Conservation (phyloP, 2,797 vertebrate species). For the Micrastur ruficollis region DNA sequence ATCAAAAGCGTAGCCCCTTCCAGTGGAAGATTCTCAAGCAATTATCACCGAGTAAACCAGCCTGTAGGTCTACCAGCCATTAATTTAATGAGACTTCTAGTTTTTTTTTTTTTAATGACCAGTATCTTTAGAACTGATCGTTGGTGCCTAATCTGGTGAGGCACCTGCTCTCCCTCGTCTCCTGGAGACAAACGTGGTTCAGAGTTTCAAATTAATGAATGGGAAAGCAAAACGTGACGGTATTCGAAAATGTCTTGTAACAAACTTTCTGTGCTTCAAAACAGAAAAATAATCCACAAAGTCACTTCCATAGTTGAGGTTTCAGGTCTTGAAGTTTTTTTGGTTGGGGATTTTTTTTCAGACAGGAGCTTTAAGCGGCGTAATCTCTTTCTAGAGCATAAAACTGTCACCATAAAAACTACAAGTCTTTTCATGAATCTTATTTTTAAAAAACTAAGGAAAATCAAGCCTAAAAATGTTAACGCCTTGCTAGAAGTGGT, state of each 20-base stretch:
- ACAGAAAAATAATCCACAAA: not conserved
- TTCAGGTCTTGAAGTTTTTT: not conserved
- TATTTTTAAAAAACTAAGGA: not conserved
- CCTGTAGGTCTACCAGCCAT: not conserved
- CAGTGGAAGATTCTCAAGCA: not conserved
- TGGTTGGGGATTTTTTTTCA: not conserved
- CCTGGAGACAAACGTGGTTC: not conserved
- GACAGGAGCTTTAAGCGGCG: not conserved
- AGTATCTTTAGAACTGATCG: not conserved
- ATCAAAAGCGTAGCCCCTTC: not conserved
- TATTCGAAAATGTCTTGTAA: not conserved
- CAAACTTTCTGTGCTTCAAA: not conserved
- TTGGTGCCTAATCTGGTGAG: not conserved
- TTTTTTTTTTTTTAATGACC: not conserved
- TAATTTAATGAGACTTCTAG: not conserved
- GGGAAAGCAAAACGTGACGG: not conserved
- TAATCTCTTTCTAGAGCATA: not conserved
- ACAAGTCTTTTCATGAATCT: not conserved
- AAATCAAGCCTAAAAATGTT: not conserved
- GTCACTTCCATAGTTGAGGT: not conserved
- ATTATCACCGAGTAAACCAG: not conserved
- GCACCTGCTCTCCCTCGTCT: not conserved
- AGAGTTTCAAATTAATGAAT: not conserved
- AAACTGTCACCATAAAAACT: not conserved
- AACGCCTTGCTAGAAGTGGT: not conserved